phyloP scores from a whole-genome alignment of 2,797 vertebrate genomes.

The Apogon hyalosoma region DNA sequence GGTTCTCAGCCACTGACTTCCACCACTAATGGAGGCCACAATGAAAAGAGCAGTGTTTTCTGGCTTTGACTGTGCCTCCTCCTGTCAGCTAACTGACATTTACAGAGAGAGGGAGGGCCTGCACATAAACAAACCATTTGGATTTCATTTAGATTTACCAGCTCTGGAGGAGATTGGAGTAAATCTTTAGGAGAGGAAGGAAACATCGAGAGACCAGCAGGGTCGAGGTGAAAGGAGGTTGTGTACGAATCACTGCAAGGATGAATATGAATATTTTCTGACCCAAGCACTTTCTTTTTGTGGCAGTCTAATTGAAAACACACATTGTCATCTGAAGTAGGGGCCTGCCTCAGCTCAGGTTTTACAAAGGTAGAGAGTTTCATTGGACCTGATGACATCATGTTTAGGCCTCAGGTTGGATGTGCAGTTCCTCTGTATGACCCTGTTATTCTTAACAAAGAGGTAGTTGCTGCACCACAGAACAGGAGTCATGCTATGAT shows the following conservation, averaged over 20 bases:
- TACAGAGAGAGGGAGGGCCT: slow-evolving; percentile 1
- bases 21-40: slow-evolving; percentile 39
- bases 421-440: too few species aligned
- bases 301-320: slow-evolving; percentile 54
- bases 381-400: too few species aligned
- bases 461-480: too few species aligned
- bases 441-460: too few species aligned
- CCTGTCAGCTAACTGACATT: slow-evolving; percentile 32
- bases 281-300: slow-evolving; percentile 11
- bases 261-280: slow-evolving; percentile 29
- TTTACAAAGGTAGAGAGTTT: too few species aligned
- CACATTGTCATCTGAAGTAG: slow-evolving; percentile 20
- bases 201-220: slow-evolving; percentile 24
- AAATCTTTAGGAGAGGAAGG: slow-evolving; percentile 33
- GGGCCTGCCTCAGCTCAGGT: too few species aligned
- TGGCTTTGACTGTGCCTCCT: background rate
- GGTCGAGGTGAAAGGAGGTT: slow-evolving; percentile 13
- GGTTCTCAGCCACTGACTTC: slow-evolving; percentile 5
- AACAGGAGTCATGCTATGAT: too few species aligned
- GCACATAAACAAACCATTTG: slow-evolving; percentile 41
- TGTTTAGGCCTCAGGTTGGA: too few species aligned
- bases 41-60: slow-evolving; percentile 58
- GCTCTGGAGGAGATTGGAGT: slow-evolving; percentile 24
- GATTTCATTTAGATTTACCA: slow-evolving; percentile 28
- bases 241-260: slow-evolving; percentile 3